Base-by-base conservation (phyloP, 2,113 vertebrate genomes). In the Verasper variegatus region DNA sequence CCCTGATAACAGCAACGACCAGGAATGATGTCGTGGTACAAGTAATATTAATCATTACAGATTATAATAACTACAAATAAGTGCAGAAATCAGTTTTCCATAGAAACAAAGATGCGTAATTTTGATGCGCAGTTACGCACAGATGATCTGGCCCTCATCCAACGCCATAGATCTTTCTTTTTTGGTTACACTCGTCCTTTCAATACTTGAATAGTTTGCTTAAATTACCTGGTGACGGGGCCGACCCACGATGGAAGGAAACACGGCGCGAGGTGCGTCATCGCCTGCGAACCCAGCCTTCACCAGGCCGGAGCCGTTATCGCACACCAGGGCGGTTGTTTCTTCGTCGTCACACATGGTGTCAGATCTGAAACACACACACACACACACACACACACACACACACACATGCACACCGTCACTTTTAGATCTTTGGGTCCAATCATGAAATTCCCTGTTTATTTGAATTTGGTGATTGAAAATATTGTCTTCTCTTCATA, bases 161-260 rank as follows among this genome's bases (percentile, higher is more conserved):
- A 56, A 56, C 64, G 11, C 14, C 27, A 20, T 17, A n/a, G 0
- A 4, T 66, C 31, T 5, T 31, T 31, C 49, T 7, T 61, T 13
- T 56, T 21, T 1, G 54, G 2, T 37, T 18, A 45, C 2, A 31
- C 5, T 51, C 2, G 1, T 67, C 12, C 5, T 40, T 17, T 55
- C 20, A 5, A 23, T 45, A 40, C 3, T 3, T 35, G 57, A 20
- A 21, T 7, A 24, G 21, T 61, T 40, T 49, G 15, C 11, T 40
- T 72, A 88, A 95, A 95, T 72, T 88, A 95, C 95, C 63, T 95
- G 87, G 21, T 96, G 94, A 62, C 91, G 90, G 17, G 93, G 90
- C 55, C 91, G 90, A 63, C 91, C 93, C 23, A 94, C 93, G 15
- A 92, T 94, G 69, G 93, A 95, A 3, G 94, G 93, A 47, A 95